These are phyloP conservation scores for Cistogaster globosa DNA, from an alignment of 2,888 invertebrate species.

Conservation along the genomic window DNA sequence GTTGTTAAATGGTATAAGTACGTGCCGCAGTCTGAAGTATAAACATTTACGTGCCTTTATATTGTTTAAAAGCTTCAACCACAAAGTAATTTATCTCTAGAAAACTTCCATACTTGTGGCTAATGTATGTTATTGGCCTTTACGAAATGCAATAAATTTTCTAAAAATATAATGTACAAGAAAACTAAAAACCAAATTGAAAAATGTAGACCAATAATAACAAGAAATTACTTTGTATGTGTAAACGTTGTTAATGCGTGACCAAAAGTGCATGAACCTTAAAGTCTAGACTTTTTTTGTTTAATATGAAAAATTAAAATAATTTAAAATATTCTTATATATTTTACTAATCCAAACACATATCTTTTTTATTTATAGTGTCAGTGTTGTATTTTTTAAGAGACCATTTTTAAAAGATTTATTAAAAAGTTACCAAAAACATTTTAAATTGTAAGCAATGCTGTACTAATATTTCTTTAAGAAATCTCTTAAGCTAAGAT, in stretches of 20 bases:
- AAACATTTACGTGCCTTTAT: conserved; percentile 19
- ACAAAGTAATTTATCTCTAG: conserved; percentile 67
- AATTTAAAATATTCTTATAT: not conserved
- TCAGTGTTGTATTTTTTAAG: not conserved
- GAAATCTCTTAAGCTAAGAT: not conserved
- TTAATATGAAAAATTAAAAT: conserved; percentile 1
- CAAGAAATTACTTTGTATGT: conserved; percentile 19
- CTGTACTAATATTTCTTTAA: not conserved
- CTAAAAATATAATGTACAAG: conserved; percentile 12
- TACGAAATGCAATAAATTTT: conserved; percentile 69
- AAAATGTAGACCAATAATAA: conserved; percentile 46
- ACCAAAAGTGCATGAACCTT: conserved; percentile 11
- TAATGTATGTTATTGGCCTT: conserved; percentile 70
- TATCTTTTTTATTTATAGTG: not conserved
- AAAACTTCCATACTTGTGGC: conserved; percentile 68
- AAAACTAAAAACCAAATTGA: conserved; percentile 1
- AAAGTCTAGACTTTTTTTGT: conserved; percentile 48
- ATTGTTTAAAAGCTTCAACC: conserved; percentile 57
- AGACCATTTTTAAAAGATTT: not conserved
- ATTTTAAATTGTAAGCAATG: conserved; percentile 14
- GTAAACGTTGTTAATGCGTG: conserved; percentile 9
- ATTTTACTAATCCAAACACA: not conserved
- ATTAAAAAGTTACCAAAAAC: conserved; percentile 13
- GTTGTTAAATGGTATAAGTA: conserved; percentile 7
- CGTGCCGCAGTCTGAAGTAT: conserved; percentile 22